A percentile compares a stretch with the other conserved stretches of the same genome.
Conservation (phyloP, 2,113 vertebrate genomes). For the Anseranas semipalmata region DNA sequence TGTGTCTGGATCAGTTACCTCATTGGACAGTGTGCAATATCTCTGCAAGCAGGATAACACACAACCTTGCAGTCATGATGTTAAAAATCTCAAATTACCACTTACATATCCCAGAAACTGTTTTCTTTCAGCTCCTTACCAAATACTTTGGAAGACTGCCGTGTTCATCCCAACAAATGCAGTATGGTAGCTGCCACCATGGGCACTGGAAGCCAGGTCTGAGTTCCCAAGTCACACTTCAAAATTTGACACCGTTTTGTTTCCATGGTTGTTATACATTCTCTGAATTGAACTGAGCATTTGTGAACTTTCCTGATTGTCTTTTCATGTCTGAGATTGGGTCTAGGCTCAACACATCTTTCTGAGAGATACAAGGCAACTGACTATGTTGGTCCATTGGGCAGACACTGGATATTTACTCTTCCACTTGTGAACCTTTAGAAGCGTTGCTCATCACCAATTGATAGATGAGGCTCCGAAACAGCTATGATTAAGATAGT, state of each 20-base stretch:
- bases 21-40: not conserved
- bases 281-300: accelerated
- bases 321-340: not conserved
- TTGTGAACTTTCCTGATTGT: not conserved
- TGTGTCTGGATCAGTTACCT: not conserved
- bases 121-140: not conserved
- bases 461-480: not conserved
- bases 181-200: accelerated
- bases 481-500: not conserved
- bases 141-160: not conserved
- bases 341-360: not conserved
- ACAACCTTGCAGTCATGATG: accelerated
- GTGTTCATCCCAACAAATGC: not conserved
- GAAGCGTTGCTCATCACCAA: not conserved
- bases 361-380: not conserved
- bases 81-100: not conserved
- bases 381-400: accelerated
- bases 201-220: not conserved
- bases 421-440: not conserved
- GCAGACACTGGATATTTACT: no score
- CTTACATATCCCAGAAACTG: not conserved
- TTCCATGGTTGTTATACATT: not conserved
- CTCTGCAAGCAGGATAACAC: not conserved
- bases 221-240: accelerated
- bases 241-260: not conserved